Conservation (phyloP, 2,888 invertebrate species). For the Tenthredo scrophulariae region DNA sequence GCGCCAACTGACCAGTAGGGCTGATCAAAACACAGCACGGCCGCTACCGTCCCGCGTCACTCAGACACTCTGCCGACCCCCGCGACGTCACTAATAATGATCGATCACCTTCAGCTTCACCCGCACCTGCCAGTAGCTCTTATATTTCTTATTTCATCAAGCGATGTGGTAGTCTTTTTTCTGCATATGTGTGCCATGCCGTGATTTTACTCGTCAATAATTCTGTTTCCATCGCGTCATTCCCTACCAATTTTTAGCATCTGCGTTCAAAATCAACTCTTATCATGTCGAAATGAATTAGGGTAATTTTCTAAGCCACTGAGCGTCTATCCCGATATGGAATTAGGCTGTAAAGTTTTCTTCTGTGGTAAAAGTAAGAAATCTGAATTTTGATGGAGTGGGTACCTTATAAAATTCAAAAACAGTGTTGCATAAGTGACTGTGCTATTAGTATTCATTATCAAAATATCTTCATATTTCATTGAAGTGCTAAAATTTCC, state of each 20-base stretch:
- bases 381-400: background rate
- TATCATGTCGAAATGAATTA: background rate
- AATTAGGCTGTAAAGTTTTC: background rate
- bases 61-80: conserved; percentile 48
- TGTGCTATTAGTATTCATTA: background rate
- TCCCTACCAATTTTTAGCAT: background rate
- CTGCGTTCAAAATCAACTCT: background rate
- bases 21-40: conserved; percentile 43
- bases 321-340: background rate
- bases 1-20: conserved; percentile 47
- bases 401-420: background rate
- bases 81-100: conserved; percentile 50
- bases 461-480: background rate
- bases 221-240: background rate
- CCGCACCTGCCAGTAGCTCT: conserved; percentile 40
- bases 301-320: background rate
- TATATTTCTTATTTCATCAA: conserved; percentile 39
- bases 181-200: background rate
- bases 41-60: conserved; percentile 47
- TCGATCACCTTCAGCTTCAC: conserved; percentile 48
- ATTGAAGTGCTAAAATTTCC: conserved; percentile 33
- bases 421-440: conserved; percentile 7
- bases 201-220: conserved; percentile 19
- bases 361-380: background rate
- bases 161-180: conserved; percentile 15